Base-by-base conservation (phyloP, 2,888 invertebrate species). In the Orthonevra nobilis region DNA sequence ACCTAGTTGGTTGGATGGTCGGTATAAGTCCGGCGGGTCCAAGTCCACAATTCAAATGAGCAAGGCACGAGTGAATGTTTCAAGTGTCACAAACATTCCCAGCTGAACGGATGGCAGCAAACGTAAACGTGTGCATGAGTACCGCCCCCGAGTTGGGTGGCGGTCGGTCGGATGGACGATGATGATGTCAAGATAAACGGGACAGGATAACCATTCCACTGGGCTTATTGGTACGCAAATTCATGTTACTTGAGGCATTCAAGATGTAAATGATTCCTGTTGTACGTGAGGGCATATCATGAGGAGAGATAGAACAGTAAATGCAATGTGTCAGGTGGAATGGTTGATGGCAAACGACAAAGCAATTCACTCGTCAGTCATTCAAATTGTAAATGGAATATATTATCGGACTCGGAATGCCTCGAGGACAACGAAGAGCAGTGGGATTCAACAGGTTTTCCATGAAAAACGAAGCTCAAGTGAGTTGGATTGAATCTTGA, bases 161-260 rank as follows among this genome's bases (percentile, higher is more conserved):
- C n/a, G n/a, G n/a, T n/a, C n/a, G n/a, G n/a, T n/a, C n/a, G 17
- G 56, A 19, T 9, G 50, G 10, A 26, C 50, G 48, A 50, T 54
- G 63, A 75, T 75, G 75, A 75, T 75, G 69, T 70, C 63, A 56
- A 75, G 63, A 63, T 75, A 75, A 75, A 70, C 70, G 63, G 34
- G 28, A 56, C 17, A 56, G 56, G 50, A 75, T 75, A 63, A 58
- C 56, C 75, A 63, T 63, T 70, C 42, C 63, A 50, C 30, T 63
- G 63, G 50, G 30, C 40, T 56, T 50, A 75, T 70, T 69, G 48
- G 60, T 42, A 56, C 61, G 54, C 74, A 69, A 70, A 54, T 70
- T 63, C 58, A 66, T 73, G 73, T 52, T 73, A 73, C 73, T 48
- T 38, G 46, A 9, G 44, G 50, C 20, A 30, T 26, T 36, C 20